These are phyloP conservation scores for Rhopilema esculentum DNA, from an alignment of 30 jellyfish, hydroid and myxozoan species.

Conservation along the genomic window DNA sequence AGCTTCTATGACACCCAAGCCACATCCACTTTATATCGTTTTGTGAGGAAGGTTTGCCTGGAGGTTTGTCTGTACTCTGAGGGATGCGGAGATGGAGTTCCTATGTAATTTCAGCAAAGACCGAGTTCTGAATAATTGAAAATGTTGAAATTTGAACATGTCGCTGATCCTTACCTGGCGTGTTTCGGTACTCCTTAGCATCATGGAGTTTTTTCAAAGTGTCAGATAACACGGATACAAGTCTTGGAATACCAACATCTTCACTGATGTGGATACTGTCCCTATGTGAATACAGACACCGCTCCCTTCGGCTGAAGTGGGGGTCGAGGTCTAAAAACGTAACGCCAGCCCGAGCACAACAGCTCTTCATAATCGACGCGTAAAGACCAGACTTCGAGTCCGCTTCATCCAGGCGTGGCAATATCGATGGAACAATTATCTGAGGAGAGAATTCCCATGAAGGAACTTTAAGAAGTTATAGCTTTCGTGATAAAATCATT, in stretches of 20 bases:
- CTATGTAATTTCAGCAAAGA: too few relatives aligned
- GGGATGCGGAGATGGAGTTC: too few relatives aligned
- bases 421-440: conserved; percentile 1
- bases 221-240: not conserved
- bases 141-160: too few relatives aligned
- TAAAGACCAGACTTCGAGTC: not conserved
- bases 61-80: too few relatives aligned
- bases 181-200: not conserved
- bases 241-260: not conserved
- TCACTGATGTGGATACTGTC: conserved; percentile 23
- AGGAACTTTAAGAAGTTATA: not conserved
- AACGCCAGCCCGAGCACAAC: not conserved
- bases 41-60: too few relatives aligned
- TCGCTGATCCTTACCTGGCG: not conserved
- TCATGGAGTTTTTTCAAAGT: not conserved
- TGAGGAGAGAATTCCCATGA: not conserved
- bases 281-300: not conserved
- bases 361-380: not conserved
- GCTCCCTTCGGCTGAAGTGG: not conserved
- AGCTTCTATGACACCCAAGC: too few relatives aligned
- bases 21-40: too few relatives aligned
- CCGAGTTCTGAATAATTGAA: too few relatives aligned
- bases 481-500: not conserved
- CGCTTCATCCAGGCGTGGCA: conserved; percentile 2
- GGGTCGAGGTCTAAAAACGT: not conserved